Percentiles rank a stretch among this genome's conserved stretches.
These are phyloP conservation scores for Trissonchulus sp. DNA, from an alignment of 2,888 invertebrate species.

Conservation along the genomic window DNA sequence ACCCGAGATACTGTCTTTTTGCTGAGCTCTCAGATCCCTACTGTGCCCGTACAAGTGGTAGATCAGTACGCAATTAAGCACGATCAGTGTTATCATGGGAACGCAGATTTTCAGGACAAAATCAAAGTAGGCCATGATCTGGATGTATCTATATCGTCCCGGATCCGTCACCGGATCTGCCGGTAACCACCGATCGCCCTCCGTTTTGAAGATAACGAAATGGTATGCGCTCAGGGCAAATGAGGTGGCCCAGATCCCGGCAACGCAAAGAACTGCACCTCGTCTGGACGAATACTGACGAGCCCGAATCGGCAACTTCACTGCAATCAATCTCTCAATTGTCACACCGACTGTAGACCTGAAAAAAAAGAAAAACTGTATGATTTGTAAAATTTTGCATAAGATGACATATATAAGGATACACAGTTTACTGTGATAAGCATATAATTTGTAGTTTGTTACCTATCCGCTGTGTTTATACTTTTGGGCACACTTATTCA, in stretches of 20 bases:
- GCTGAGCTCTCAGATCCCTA: neutral
- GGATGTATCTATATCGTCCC: neutral
- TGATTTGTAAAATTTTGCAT: too few species aligned
- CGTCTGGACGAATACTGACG: neutral
- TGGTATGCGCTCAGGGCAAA: neutral
- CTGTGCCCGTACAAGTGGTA: neutral
- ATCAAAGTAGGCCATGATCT: neutral
- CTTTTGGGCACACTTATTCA: too few species aligned
- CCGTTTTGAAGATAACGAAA: neutral
- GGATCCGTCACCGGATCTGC: neutral
- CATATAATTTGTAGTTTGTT: too few species aligned
- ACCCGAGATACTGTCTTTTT: neutral
- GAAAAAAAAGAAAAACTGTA: too few species aligned
- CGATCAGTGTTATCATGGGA: neutral
- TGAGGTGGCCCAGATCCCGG: neutral
- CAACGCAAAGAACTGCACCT: neutral
- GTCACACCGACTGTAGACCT: neutral
- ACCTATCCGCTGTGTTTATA: too few species aligned
- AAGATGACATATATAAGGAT: too few species aligned
- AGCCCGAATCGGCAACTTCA: neutral
- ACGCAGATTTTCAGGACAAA: neutral
- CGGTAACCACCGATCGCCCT: neutral
- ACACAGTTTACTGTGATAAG: too few species aligned
- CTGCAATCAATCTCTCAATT: neutral
- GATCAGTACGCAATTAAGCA: neutral